phyloP scores from a whole-genome alignment of 2,797 vertebrate species.

The Pseudochirops corinnae region DNA sequence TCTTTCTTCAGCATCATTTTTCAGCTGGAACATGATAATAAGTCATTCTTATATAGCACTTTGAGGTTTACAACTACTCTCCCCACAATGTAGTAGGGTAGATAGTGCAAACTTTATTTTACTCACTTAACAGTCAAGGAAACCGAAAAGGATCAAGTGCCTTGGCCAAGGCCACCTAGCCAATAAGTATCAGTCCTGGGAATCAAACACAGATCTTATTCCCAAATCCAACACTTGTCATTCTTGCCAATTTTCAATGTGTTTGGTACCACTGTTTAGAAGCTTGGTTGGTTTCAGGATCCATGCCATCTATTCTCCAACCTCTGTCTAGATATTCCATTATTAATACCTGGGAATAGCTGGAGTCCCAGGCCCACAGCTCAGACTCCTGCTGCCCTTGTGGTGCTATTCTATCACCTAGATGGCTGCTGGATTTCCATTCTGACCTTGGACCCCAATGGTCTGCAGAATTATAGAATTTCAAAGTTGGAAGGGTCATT shows the following conservation, averaged over 20 bases:
- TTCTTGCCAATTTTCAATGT: not conserved
- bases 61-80: not conserved
- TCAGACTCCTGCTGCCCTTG: not conserved
- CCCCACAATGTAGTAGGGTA: not conserved
- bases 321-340: not conserved
- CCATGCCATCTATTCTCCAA: not conserved
- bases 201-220: not conserved
- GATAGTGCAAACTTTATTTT: not conserved
- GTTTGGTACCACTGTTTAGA: not conserved
- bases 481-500: not conserved
- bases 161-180: not conserved
- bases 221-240: not conserved
- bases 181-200: not conserved
- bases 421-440: not conserved
- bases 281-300: not conserved
- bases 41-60: not conserved
- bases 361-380: not conserved
- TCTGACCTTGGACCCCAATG: not conserved
- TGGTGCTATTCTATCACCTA: not conserved
- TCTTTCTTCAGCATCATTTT: not conserved
- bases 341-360: not conserved
- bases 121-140: not conserved
- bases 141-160: not conserved
- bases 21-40: not conserved
- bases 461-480: not conserved